Percentiles rank a stretch among this genome's conserved stretches.
Evolutionary conservation across 2,888 invertebrate genomes (phyloP).

Genomic region (Stenolophus ochropezus): DNA sequence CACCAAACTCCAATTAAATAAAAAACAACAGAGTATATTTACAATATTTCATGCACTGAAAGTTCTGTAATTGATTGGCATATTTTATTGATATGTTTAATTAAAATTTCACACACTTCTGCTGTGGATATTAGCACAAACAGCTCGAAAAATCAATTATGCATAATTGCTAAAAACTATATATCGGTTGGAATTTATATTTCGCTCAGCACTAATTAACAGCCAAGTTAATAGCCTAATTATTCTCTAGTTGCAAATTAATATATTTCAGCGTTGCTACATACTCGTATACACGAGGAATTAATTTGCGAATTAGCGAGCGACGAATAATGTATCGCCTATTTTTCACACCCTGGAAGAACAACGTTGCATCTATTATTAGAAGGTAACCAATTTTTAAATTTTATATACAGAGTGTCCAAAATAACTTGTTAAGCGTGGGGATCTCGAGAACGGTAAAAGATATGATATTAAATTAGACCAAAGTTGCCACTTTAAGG

Average conservation of each 20-base stretch:
- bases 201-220: slow-evolving; percentile 16
- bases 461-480: too few species aligned
- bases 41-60: background rate
- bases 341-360: too few species aligned
- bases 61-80: background rate
- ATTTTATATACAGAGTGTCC: too few species aligned
- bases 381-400: too few species aligned
- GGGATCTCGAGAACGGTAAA: too few species aligned
- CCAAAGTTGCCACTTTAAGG: too few species aligned
- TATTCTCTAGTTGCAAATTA: slow-evolving; percentile 25
- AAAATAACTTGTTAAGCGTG: too few species aligned
- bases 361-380: too few species aligned
- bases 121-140: slow-evolving; percentile 10
- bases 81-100: slow-evolving; percentile 5
- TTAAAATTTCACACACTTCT: slow-evolving; percentile 34
- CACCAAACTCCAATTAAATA: too few species aligned
- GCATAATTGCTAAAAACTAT: slow-evolving; percentile 1
- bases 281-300: background rate
- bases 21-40: background rate
- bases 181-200: background rate
- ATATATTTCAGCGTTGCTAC: background rate
- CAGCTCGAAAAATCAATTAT: background rate
- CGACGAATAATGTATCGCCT: background rate
- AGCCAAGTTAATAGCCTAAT: slow-evolving; percentile 23
- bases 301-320: background rate